Evolutionary conservation across 92 coral and sea anemone species (phyloP).

Genomic region (Ricordea florida): DNA sequence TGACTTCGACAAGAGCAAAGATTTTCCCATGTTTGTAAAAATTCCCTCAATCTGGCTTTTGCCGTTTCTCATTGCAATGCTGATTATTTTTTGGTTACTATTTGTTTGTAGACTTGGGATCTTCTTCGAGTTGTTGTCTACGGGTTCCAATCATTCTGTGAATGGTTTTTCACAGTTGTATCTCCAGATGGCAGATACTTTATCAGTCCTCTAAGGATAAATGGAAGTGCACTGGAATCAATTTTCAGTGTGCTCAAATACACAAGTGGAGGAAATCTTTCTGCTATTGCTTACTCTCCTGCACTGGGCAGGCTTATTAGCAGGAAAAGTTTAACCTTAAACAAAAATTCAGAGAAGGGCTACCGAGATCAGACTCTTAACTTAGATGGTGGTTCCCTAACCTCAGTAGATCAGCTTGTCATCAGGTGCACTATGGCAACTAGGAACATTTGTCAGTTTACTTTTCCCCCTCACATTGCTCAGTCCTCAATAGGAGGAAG

Average conservation of each 20-base stretch:
- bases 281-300: conserved; percentile 19
- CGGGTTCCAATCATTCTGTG: conserved; percentile 28
- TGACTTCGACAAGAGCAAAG: neutral
- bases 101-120: conserved; percentile 46
- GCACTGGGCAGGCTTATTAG: conserved; percentile 33
- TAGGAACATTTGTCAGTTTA: neutral
- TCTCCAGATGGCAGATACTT: conserved; percentile 39
- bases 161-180: conserved; percentile 31
- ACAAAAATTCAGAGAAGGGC: conserved; percentile 17
- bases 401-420: neutral
- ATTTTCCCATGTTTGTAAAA: neutral
- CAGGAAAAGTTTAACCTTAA: conserved; percentile 5
- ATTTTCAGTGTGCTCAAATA: conserved; percentile 30
- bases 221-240: conserved; percentile 57
- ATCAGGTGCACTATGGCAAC: neutral
- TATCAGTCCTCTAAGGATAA: conserved; percentile 33
- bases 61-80: neutral
- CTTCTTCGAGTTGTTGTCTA: conserved; percentile 25
- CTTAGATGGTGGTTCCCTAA: neutral
- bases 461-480: neutral
- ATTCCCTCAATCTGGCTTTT: neutral
- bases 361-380: conserved; percentile 7
- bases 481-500: conserved; percentile 45
- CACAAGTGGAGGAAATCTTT: conserved; percentile 45
- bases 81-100: neutral